These are phyloP conservation scores for Callithrix jacchus DNA, from an alignment of 2,113 vertebrate species.

Conservation along the genomic window DNA sequence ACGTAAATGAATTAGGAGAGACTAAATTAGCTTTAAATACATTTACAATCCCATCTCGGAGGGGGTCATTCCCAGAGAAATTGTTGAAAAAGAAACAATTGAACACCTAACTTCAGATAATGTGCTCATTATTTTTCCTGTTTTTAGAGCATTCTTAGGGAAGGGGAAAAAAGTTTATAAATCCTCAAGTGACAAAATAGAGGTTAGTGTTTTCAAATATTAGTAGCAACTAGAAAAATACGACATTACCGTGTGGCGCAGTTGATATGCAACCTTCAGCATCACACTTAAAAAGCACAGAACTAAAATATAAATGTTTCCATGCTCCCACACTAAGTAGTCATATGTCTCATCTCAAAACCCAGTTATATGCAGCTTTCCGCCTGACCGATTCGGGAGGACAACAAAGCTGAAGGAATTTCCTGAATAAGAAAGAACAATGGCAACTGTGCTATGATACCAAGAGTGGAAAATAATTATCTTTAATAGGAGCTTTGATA, in stretches of 20 bases:
- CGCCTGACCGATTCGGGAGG: neutral
- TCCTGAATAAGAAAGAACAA: constrained; percentile 50
- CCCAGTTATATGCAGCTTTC: constrained; percentile 30
- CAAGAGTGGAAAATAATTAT: constrained; percentile 48
- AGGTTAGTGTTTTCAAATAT: neutral
- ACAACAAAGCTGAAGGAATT: constrained; percentile 45
- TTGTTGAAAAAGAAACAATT: constrained; percentile 14
- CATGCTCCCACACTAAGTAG: neutral
- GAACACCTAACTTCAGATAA: constrained; percentile 31
- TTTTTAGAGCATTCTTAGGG: neutral
- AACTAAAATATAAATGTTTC: neutral
- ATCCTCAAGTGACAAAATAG: neutral
- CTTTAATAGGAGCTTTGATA: constrained; percentile 48
- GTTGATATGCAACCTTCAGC: neutral
- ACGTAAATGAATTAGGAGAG: neutral
- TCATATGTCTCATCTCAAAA: constrained; percentile 54
- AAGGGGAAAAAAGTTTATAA: neutral
- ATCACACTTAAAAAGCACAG: neutral
- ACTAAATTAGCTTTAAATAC: constrained; percentile 22
- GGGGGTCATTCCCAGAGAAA: constrained; percentile 41
- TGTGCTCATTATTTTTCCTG: constrained; percentile 25
- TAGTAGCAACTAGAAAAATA: constrained; percentile 38
- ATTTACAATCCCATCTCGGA: constrained; percentile 17
- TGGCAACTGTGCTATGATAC: constrained; percentile 15
- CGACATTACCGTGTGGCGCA: neutral